These are phyloP conservation scores for Epizoanthus illoricatus DNA, from an alignment of 92 coral and sea anemone species.

Conservation along the genomic window DNA sequence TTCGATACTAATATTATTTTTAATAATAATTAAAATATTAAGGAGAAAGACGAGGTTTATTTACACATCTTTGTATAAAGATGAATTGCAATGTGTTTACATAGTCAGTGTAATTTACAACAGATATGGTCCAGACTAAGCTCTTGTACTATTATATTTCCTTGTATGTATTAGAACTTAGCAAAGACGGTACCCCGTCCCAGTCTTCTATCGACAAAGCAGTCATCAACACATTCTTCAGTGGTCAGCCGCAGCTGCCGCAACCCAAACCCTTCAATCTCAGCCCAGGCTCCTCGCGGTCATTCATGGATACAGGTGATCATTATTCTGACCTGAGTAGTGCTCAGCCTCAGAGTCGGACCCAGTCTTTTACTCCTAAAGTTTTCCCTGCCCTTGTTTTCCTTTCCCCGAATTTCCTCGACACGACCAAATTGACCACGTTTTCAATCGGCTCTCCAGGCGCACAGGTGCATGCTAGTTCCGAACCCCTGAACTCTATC, in stretches of 20 bases:
- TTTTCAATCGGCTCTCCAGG: constrained; percentile 23
- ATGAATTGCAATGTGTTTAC: too few species aligned
- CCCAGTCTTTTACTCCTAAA: constrained; percentile 23
- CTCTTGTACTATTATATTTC: not conserved
- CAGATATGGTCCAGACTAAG: too few species aligned
- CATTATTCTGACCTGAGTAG: constrained; percentile 10
- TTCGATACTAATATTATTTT: too few species aligned
- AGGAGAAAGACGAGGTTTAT: too few species aligned
- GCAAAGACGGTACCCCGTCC: not conserved
- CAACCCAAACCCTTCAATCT: constrained; percentile 6
- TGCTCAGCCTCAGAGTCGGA: constrained; percentile 7
- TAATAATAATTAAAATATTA: too few species aligned
- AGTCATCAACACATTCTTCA: constrained; percentile 36
- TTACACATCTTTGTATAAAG: too few species aligned
- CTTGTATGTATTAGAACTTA: not conserved
- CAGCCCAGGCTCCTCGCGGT: constrained; percentile 15
- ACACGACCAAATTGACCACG: constrained; percentile 22
- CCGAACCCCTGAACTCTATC: constrained; percentile 2
- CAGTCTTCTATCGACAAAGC: constrained; percentile 39
- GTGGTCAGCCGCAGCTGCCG: constrained; percentile 7
- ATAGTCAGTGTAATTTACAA: too few species aligned
- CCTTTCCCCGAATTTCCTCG: constrained; percentile 12
- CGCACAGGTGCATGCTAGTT: constrained; percentile 12
- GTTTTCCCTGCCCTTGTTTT: constrained; percentile 18
- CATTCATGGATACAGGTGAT: constrained; percentile 22